Evolutionary conservation across 2,797 vertebrate genomes (phyloP).

Genomic region (Tenualosa thibaudeaui): DNA sequence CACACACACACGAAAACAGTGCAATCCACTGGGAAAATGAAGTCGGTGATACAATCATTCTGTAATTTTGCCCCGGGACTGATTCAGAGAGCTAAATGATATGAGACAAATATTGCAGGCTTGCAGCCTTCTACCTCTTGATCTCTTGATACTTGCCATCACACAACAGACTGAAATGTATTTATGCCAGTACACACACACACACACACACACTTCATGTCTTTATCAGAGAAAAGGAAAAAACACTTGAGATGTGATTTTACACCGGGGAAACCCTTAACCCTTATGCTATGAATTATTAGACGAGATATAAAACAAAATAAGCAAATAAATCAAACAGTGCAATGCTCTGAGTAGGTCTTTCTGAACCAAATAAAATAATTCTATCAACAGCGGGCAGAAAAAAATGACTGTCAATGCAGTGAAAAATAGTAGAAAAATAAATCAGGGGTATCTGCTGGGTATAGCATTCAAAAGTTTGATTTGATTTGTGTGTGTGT

Average conservation of each 20-base stretch:
- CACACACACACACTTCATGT: background rate
- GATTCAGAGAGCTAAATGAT: background rate
- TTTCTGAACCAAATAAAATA: background rate
- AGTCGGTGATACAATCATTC: constrained; percentile 12
- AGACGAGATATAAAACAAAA: background rate
- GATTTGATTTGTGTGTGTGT: background rate
- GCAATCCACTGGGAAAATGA: background rate
- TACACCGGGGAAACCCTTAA: background rate
- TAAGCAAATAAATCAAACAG: background rate
- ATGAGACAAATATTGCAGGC: background rate
- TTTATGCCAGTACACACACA: no score
- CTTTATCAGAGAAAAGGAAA: background rate
- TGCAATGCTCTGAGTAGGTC: background rate
- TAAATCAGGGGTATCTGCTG: background rate
- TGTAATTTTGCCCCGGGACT: background rate
- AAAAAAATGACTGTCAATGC: background rate
- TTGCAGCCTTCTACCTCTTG: background rate
- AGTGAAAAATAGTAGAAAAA: constrained; percentile 20
- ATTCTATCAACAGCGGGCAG: background rate
- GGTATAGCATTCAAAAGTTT: constrained; percentile 12
- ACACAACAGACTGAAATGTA: constrained; percentile 18
- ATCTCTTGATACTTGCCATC: background rate
- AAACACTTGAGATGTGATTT: background rate
- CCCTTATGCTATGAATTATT: background rate
- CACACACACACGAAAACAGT: background rate